Percentiles rank a stretch among this genome's conserved stretches.
Evolutionary conservation across 53 echinoderm and acorn worm genomes (phyloP).

Genomic region (Luidia sarsii): DNA sequence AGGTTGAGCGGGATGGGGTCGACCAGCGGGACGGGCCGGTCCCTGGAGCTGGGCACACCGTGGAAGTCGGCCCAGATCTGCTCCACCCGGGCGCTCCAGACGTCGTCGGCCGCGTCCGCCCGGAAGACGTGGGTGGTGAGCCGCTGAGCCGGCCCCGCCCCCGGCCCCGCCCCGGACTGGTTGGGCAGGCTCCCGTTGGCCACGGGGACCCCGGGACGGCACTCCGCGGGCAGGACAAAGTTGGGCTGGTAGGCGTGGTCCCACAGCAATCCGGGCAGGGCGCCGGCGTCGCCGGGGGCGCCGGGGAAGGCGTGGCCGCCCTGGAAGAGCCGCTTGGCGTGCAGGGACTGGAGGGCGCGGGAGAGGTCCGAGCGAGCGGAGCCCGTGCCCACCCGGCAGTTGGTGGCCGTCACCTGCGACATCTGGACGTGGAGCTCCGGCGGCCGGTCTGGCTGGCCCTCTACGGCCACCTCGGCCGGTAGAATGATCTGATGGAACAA

Average conservation of each 20-base stretch:
- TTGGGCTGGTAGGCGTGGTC: slow-evolving; percentile 83
- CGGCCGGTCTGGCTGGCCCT: slow-evolving; percentile 90
- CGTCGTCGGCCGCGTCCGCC: slow-evolving; percentile 71
- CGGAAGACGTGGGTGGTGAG: slow-evolving; percentile 85
- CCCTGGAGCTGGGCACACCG: slow-evolving; percentile 69
- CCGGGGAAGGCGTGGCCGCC: slow-evolving; percentile 54
- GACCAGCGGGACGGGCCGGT: slow-evolving; percentile 85
- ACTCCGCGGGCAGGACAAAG: slow-evolving; percentile 69
- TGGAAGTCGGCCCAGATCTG: slow-evolving; percentile 94
- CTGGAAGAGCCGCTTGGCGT: slow-evolving; percentile 65
- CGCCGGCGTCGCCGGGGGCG: slow-evolving; percentile 36
- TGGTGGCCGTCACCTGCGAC: slow-evolving; percentile 90
- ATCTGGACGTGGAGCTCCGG: slow-evolving; percentile 83
- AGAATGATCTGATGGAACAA: slow-evolving; percentile 55
- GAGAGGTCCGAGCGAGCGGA: slow-evolving; percentile 83
- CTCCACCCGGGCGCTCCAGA: slow-evolving; percentile 89
- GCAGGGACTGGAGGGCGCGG: slow-evolving; percentile 76
- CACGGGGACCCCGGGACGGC: neutral
- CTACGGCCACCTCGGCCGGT: slow-evolving; percentile 66
- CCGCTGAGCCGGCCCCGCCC: neutral
- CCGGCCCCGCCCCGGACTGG: neutral
- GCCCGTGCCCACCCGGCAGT: slow-evolving; percentile 86
- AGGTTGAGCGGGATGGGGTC: slow-evolving; percentile 80
- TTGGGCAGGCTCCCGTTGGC: slow-evolving; percentile 36
- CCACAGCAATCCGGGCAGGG: slow-evolving; percentile 80